Percentiles rank a stretch among this genome's conserved stretches.
Conservation (phyloP, 2,888 invertebrate genomes). For the Hirtodrosophila duncani region DNA sequence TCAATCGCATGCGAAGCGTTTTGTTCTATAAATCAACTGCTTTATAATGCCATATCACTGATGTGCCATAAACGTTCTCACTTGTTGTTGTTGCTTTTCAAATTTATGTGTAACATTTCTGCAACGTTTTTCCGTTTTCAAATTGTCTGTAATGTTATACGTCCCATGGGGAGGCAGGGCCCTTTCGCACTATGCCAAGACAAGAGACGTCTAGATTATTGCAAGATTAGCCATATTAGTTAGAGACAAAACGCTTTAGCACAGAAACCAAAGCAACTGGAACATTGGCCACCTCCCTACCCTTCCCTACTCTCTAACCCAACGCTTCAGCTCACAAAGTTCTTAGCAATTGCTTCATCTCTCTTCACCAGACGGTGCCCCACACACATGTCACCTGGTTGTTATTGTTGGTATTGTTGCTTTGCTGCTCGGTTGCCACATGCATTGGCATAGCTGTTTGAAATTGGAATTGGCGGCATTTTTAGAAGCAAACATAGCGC, state of each 20-base stretch:
- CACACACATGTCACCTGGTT: slow-evolving; percentile 65
- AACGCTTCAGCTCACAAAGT: slow-evolving; percentile 18
- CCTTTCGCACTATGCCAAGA: no score
- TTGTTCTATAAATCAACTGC: slow-evolving; percentile 27
- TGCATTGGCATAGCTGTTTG: slow-evolving; percentile 30
- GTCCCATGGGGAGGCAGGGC: neutral
- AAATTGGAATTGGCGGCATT: slow-evolving; percentile 63
- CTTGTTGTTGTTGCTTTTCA: no score
- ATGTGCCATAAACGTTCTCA: slow-evolving; percentile 59
- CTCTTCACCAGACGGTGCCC: slow-evolving; percentile 40
- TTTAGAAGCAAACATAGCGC: slow-evolving; percentile 36
- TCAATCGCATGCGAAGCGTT: slow-evolving; percentile 32
- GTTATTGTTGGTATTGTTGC: slow-evolving; percentile 9
- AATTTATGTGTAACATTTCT: slow-evolving; percentile 35
- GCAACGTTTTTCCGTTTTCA: slow-evolving; percentile 20
- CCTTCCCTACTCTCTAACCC: neutral
- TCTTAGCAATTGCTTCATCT: neutral
- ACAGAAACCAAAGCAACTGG: slow-evolving; percentile 76
- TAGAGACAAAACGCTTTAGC: slow-evolving; percentile 66
- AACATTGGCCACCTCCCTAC: slow-evolving; percentile 61
- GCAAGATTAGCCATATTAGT: slow-evolving; percentile 69
- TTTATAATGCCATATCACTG: slow-evolving; percentile 51
- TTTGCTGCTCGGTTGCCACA: slow-evolving; percentile 47
- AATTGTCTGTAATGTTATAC: slow-evolving; percentile 24
- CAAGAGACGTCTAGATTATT: slow-evolving; percentile 49